Percentiles rank a stretch among this genome's conserved stretches.
Conservation (phyloP, 1,140 invertebrate genomes). For the Sycophaga agraensis region DNA sequence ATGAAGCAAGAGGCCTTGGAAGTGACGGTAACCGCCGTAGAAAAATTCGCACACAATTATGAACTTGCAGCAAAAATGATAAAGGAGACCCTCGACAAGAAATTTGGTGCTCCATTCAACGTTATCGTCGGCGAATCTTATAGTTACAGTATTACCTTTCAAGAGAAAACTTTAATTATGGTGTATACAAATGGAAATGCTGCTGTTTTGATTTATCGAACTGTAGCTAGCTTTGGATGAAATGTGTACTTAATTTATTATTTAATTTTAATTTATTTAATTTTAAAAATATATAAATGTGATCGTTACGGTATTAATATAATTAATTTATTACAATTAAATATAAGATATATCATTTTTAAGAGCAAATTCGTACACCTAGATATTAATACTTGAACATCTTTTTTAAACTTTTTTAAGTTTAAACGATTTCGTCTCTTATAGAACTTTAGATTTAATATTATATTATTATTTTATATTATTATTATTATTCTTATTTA, state of each 20-base stretch:
- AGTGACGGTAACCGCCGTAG: constrained; percentile 85
- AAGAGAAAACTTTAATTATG: constrained; percentile 85
- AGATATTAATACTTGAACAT: background rate
- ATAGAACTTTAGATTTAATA: too few species aligned
- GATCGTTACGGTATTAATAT: too few species aligned
- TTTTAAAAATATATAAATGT: too few species aligned
- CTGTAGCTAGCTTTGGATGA: constrained; percentile 36
- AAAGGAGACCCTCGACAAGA: constrained; percentile 92
- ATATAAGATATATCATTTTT: too few species aligned
- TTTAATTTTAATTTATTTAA: too few species aligned
- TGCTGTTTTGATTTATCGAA: constrained; percentile 87
- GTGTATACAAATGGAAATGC: constrained; percentile 91
- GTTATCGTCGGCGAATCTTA: constrained; percentile 91
- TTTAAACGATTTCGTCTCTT: too few species aligned
- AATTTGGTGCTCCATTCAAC: constrained; percentile 91
- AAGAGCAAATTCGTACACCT: constrained; percentile 1
- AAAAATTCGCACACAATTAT: constrained; percentile 84
- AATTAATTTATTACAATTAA: constrained; percentile 27
- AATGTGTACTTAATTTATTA: too few species aligned
- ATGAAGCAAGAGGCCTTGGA: constrained; percentile 88
- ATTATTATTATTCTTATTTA: too few species aligned
- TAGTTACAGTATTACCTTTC: constrained; percentile 90
- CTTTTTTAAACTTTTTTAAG: too few species aligned
- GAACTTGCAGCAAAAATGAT: constrained; percentile 78
- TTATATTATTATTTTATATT: too few species aligned